phyloP scores from a whole-genome alignment of 2,888 invertebrate species.

The Cheilosia urbana region DNA sequence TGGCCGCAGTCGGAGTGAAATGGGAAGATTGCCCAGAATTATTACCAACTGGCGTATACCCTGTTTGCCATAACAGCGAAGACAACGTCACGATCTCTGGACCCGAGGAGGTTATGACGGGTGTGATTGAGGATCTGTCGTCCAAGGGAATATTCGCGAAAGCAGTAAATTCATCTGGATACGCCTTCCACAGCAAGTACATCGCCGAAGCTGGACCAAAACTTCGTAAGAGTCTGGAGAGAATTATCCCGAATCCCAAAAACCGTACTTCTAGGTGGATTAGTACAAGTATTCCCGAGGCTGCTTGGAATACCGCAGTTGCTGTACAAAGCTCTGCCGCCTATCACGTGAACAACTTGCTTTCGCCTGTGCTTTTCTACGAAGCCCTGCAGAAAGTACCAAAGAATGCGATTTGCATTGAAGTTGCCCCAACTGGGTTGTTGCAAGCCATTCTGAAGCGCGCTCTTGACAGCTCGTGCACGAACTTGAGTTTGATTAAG shows the following conservation, averaged over 20 bases:
- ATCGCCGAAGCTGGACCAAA: conserved; percentile 93
- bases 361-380: conserved; percentile 96
- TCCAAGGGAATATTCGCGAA: conserved; percentile 92
- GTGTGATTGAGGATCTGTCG: conserved; percentile 88
- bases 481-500: conserved; percentile 94
- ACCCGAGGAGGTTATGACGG: conserved; percentile 88
- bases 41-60: conserved; percentile 91
- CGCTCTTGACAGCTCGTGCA: conserved; percentile 89
- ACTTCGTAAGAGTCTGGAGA: conserved; percentile 90
- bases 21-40: conserved; percentile 92
- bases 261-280: conserved; percentile 94
- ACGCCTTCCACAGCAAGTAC: conserved; percentile 97
- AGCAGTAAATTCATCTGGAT: conserved; percentile 92
- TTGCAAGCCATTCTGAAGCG: conserved; percentile 97
- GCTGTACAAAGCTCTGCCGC: conserved; percentile 93
- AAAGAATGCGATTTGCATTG: conserved; percentile 94
- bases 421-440: conserved; percentile 97
- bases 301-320: conserved; percentile 90
- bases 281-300: conserved; percentile 95
- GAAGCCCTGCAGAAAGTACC: conserved; percentile 94
- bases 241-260: conserved; percentile 92
- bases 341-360: conserved; percentile 97
- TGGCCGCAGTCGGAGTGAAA: conserved; percentile 96
- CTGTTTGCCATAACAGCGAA: conserved; percentile 97
- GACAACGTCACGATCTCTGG: conserved; percentile 98